Evolutionary conservation across 2,888 invertebrate genomes (phyloP), one percentile per base, ranked within the genome.

Genomic region (Oscheius sp.): DNA sequence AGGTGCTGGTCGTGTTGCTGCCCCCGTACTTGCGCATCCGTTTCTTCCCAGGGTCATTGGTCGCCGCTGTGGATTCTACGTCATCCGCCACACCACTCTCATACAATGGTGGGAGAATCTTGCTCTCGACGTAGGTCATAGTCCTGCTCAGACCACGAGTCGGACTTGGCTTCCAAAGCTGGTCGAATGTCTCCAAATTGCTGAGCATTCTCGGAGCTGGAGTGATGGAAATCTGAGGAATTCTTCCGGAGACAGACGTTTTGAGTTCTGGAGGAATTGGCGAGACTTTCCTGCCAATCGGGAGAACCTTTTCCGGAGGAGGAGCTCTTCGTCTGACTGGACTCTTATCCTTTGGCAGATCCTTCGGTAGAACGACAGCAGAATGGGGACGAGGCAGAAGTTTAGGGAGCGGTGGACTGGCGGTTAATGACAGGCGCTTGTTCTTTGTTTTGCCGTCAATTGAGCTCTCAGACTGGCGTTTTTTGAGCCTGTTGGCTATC

Each of bases 1-100:
- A 82, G 4, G 82, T 81, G 66, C 82, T 83, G 21, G 79, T 83
- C 33, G 80, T 81, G 57, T 80, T 70, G 58, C 78, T 78, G 60
- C 81, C 79, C 5, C 71, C 76, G 50, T 80, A 80, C 32, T 76
- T 72, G 37, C 80, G 63, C 63, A 75, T n/a, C 10, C 55, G 35
- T 29, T 76, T 50, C 68, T 53, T 21, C 74, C 59, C 76, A 11
- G 72, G 76, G 4, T 76, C 73, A 2, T 74, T 73, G 58, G 73
- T 66, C 21, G 77, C 78, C 11, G 73, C 65, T 1, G 74, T 73
- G 47, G 73, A 58, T 32, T 48, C 51, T 2, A 13, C 50, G 21
- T 70, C 70, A 4, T 62, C 65, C 5, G 42, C 76, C n/a, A 70
- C 73, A 7, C 60, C 79, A 21, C 77, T 79, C 58, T 83, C 83